phyloP scores from a whole-genome alignment of 2,888 invertebrate species.

The Melanotus villosus region DNA sequence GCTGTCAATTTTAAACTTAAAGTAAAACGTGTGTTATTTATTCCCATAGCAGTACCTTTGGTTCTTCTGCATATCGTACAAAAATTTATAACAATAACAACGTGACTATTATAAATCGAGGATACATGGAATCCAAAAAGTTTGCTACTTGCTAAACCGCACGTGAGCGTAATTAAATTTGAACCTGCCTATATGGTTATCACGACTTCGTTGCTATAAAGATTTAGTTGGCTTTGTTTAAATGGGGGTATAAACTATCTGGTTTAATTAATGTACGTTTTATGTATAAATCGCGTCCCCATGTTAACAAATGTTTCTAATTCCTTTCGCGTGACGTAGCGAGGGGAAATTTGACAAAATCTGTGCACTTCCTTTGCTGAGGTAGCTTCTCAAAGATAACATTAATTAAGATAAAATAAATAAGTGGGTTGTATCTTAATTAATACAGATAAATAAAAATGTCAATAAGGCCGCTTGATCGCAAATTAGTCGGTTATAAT shows the following conservation, averaged over 20 bases:
- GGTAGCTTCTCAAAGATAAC: background rate
- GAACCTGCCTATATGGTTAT: slow-evolving; percentile 65
- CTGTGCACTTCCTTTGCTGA: slow-evolving; percentile 1
- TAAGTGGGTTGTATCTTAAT: slow-evolving; percentile 30
- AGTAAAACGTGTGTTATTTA: slow-evolving; percentile 1
- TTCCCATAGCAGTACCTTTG: background rate
- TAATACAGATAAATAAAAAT: slow-evolving; percentile 40
- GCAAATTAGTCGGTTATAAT: slow-evolving; percentile 38
- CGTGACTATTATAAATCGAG: slow-evolving; percentile 46
- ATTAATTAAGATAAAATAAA: slow-evolving; percentile 41
- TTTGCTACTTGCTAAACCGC: slow-evolving; percentile 62
- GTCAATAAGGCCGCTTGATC: slow-evolving; percentile 32
- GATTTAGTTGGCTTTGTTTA: slow-evolving; percentile 67
- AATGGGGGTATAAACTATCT: slow-evolving; percentile 65
- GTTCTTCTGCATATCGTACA: slow-evolving; percentile 4
- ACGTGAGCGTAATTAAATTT: slow-evolving; percentile 67
- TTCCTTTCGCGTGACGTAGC: background rate
- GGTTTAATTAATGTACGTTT: slow-evolving; percentile 48
- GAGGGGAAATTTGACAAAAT: slow-evolving; percentile 7
- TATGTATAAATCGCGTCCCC: slow-evolving; percentile 56
- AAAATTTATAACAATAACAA: slow-evolving; percentile 46
- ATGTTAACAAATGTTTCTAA: slow-evolving; percentile 12
- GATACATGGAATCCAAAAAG: slow-evolving; percentile 44
- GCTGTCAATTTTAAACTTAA: too few species aligned
- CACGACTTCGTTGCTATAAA: slow-evolving; percentile 65